Base-by-base conservation (phyloP, 2,888 invertebrate genomes). In the Melangyna quadrimaculata region DNA sequence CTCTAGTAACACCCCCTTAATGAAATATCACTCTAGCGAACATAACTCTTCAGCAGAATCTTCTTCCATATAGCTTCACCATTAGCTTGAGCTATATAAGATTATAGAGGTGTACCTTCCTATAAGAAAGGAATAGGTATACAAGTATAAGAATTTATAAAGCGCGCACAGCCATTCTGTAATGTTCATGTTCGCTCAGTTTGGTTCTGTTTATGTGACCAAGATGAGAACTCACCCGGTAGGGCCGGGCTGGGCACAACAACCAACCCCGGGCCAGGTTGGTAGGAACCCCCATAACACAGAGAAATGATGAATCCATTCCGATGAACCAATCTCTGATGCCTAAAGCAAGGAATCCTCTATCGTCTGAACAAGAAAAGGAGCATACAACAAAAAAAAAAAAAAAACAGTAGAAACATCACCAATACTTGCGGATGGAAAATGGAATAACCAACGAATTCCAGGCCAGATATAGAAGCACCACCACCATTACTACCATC, bases 251-350 rank as follows among this genome's bases (percentile, higher is more conserved):
- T n/a, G n/a, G n/a, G n/a, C n/a, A n/a, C n/a, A n/a, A n/a, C 78
- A 75, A 84, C 83, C 84, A 84, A 84, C 84, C 84, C 84, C 61
- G 70, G 79, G 79, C 65, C 84, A 84, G 67, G 80, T 77, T 84
- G 67, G 17, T 9, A 35, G 59, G 14, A 59, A 35, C 59, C 80
- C 79, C 84, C 84, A 79, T 75, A 67, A 27, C 3, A n/a, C n/a
- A 45, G 55, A 84, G 74, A 80, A 72, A 84, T 84, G 84, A 84
- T 84, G 84, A 80, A 84, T 84, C 84, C 84, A 84, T 84, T 80
- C 55, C 71, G 83, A 71, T 65, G 79, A 84, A 71, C 83, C 79
- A 84, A 67, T 79, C 84, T 84, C 75, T 63, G 61, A 40, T 45
- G 84, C 84, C 84, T 80, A 61, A 80, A 84, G 84, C 84, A 75